Conservation (phyloP, 1,140 invertebrate genomes). For the Orchestia grillus region DNA sequence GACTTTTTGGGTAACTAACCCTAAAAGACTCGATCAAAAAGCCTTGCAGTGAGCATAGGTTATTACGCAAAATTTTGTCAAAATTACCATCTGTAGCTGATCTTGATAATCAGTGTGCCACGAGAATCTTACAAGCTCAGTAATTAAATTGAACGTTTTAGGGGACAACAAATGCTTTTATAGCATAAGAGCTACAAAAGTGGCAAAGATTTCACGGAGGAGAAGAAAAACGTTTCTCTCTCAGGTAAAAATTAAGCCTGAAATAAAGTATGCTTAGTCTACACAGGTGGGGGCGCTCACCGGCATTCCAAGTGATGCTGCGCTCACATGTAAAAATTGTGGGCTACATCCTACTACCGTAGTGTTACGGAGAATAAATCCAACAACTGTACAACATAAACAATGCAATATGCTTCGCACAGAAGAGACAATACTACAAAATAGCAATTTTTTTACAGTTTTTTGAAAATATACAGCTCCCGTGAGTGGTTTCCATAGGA, state of each 20-base stretch:
- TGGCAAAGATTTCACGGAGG: background rate
- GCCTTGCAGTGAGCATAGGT: background rate
- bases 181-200: background rate
- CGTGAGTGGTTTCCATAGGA: constrained; percentile 20
- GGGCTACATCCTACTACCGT: background rate
- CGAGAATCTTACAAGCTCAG: background rate
- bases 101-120: background rate
- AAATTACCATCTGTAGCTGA: background rate
- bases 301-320: background rate
- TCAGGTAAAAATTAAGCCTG: background rate
- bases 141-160: background rate
- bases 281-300: background rate
- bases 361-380: background rate
- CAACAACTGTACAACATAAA: constrained; percentile 31
- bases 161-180: background rate
- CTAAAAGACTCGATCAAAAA: background rate
- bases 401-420: background rate
- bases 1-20: background rate
- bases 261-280: background rate
- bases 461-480: constrained; percentile 12
- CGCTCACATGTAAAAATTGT: background rate
- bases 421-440: background rate
- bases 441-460: constrained; percentile 14
- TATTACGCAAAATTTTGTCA: background rate
- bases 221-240: background rate